Evolutionary conservation across 2,113 vertebrate genomes (phyloP), one percentile per base, ranked within the genome.

Genomic region (Addax nasomaculatus): DNA sequence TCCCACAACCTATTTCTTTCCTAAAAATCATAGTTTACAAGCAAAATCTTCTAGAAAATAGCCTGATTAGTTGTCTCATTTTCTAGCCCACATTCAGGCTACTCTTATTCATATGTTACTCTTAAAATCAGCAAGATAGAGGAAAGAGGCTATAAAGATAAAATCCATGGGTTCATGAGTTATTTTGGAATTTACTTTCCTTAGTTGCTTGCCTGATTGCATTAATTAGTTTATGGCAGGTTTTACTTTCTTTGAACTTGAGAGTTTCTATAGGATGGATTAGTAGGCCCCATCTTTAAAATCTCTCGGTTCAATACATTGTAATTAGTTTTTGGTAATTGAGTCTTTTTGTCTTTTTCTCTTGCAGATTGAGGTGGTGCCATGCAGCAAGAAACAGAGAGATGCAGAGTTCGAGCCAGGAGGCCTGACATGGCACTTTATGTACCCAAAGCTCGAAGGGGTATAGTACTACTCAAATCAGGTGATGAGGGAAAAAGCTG

Each of bases 381-480:
- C 97, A 99, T 99, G 99, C 98, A 99, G 97, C 98, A 98, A 96
- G 99, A 98, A 97, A 78, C 55, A 0, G 98, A 98, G 70, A 98
- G 97, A 67, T 27, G 98, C 86, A 97, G 98, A 84, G 76, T 81
- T 11, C 98, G 99, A 95, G 98, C 98, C 84, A 99, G 99, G 98
- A 99, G 98, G 95, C 99, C 99, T 0, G 99, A 99, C 97, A 99
- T 99, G 98, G 98, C 99, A 15, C 98, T 99, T 76, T 99, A 99
- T 7, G 98, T 99, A 58, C 99, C 99, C 94, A 99, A 99, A 98
- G 99, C 99, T 0, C 98, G 98, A 2, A 98, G 98, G 43, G 97
- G 95, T 62, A 91, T 97, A 88, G 96, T 89, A 1, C 92, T 96
- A 2, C 93, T 93, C 36, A 0, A 57, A 73, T 49, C 98, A 84